Percentiles rank a stretch among this genome's conserved stretches.
Evolutionary conservation across 1,140 invertebrate genomes (phyloP).

Genomic region (Drosophila ironensis): DNA sequence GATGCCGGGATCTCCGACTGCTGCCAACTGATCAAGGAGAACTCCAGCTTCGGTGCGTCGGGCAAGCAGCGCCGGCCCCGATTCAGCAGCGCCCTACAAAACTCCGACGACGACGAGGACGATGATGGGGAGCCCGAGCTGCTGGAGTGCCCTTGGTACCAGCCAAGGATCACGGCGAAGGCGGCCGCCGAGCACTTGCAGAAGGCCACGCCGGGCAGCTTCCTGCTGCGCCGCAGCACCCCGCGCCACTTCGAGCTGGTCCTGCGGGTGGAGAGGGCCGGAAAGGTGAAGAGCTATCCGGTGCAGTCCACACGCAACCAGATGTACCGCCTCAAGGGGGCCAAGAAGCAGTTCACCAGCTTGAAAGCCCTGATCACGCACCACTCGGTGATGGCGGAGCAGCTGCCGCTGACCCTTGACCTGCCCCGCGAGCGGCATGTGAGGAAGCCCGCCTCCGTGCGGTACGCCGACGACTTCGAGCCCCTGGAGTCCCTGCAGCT

Average conservation of each 20-base stretch:
- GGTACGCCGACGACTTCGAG: slow-evolving; percentile 76
- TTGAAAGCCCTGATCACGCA: slow-evolving; percentile 95
- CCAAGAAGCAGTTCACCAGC: slow-evolving; percentile 96
- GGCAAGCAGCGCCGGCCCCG: slow-evolving; percentile 30
- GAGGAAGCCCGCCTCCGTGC: slow-evolving; percentile 47
- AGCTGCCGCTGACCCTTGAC: slow-evolving; percentile 94
- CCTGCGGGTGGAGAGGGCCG: slow-evolving; percentile 54
- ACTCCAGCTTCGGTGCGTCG: slow-evolving; percentile 4
- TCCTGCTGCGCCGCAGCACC: slow-evolving; percentile 65
- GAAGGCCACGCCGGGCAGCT: slow-evolving; percentile 55
- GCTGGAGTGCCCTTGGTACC: slow-evolving; percentile 63
- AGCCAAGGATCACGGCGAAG: slow-evolving; percentile 67
- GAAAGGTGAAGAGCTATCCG: slow-evolving; percentile 57
- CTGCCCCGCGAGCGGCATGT: slow-evolving; percentile 85
- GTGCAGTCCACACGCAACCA: slow-evolving; percentile 56
- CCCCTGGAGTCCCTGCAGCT: slow-evolving; percentile 71
- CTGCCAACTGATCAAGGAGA: slow-evolving; percentile 65
- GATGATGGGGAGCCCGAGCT: slow-evolving; percentile 54
- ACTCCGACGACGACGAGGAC: slow-evolving; percentile 49
- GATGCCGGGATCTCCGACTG: slow-evolving; percentile 72
- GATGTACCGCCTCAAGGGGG: slow-evolving; percentile 86
- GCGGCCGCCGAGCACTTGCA: slow-evolving; percentile 58
- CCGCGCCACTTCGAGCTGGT: slow-evolving; percentile 55
- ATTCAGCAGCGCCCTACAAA: slow-evolving; percentile 21
- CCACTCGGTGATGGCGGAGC: slow-evolving; percentile 96